Evolutionary conservation across 92 coral and sea anemone genomes (phyloP), one percentile per base, ranked within the genome.

Genomic region (Metridium senile): DNA sequence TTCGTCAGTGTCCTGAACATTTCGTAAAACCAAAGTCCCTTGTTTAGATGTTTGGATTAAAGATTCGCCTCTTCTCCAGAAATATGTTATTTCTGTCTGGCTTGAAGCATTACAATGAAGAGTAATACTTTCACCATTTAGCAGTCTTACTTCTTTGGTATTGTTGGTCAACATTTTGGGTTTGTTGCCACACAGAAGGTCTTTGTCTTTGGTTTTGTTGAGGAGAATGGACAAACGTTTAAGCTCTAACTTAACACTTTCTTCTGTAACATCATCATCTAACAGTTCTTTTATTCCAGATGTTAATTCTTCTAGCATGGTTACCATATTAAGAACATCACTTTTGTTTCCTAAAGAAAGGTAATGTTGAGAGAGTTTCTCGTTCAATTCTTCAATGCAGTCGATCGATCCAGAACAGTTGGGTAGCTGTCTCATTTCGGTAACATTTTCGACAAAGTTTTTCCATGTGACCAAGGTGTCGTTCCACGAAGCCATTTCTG

Each of bases 391-490:
- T 20, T 72, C 81, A 63, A 84, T 46, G 58, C 89, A 84, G 46
- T 84, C 89, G 10, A 58, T 21, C 29, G 89, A 69, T 19, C 80
- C 84, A 21, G 84, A 26, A 26, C 89, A 84, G 53, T 65, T 46
- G 20, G 71, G 39, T 18, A 84, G 69, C 20, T 81, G 65, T 32
- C 89, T 53, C 10, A 43, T 70, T 64, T 78, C 64, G 2, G 89
- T 75, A 0, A 66, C 58, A 7, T 76, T 72, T 46, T 84, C 84
- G 3, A 63, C 58, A 26, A 57, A 70, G 33, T 71, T 82, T 63
- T 64, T 84, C 89, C 89, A 84, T 26, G 28, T 56, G 34, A 57
- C 46, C 32, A 84, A 34, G 13, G 89, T 78, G 72, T 84, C 80
- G 46, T 84, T 84, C 84, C 84, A 78, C 16, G 83, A 57, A 9